Conservation (phyloP, 2,113 vertebrate genomes). For the Halcyon malimbica region DNA sequence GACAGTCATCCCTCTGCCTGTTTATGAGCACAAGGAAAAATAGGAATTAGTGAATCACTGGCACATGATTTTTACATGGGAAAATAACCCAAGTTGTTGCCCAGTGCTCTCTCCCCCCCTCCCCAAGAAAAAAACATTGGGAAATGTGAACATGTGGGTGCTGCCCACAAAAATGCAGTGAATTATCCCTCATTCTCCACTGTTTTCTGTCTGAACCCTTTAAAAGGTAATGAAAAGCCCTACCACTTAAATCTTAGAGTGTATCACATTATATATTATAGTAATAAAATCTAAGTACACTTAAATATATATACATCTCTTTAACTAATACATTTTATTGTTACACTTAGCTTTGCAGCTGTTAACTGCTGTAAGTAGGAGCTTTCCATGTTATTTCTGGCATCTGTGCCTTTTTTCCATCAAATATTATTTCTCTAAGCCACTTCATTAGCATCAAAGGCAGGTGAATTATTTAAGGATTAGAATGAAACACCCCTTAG, state of each 20-base stretch:
- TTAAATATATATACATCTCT: constrained; percentile 22
- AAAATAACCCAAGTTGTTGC: constrained; percentile 53
- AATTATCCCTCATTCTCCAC: constrained; percentile 61
- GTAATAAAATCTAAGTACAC: constrained; percentile 47
- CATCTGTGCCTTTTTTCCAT: constrained; percentile 47
- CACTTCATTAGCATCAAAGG: constrained; percentile 70
- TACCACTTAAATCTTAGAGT: constrained; percentile 41
- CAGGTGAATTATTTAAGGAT: constrained; percentile 68
- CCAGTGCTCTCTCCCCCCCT: constrained; percentile 11
- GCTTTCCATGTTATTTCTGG: constrained; percentile 56
- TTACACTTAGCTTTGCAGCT: constrained; percentile 36
- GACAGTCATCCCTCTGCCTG: constrained; percentile 39
- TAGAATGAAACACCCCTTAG: constrained; percentile 49
- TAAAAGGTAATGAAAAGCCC: constrained; percentile 68
- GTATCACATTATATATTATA: constrained; percentile 45
- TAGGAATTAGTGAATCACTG: constrained; percentile 75
- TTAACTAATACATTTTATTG: constrained; percentile 33
- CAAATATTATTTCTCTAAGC: constrained; percentile 38
- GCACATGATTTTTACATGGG: constrained; percentile 67
- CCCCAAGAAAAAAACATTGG: constrained; percentile 68
- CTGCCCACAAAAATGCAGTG: constrained; percentile 72
- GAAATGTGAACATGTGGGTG: constrained; percentile 72
- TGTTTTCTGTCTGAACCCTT: constrained; percentile 49
- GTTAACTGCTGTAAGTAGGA: constrained; percentile 48
- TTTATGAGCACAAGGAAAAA: constrained; percentile 48